A percentile compares a stretch with the other conserved stretches of the same genome.
Conservation (phyloP, 2,888 invertebrate species). For the Rhagophthalmus giganteus region DNA sequence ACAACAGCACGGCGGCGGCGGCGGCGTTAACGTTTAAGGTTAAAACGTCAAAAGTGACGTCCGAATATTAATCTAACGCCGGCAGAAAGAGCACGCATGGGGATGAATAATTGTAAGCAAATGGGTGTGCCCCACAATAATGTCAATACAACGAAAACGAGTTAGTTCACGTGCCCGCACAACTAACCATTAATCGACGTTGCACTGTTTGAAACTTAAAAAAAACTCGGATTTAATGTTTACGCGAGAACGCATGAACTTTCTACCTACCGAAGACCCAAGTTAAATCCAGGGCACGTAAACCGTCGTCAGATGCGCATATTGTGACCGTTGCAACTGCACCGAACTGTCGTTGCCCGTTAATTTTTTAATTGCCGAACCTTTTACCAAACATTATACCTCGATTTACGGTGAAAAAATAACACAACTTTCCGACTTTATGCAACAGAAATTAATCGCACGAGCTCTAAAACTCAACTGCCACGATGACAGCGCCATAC, state of each 20-base stretch:
- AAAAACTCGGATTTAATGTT: neutral
- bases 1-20: too few relatives aligned
- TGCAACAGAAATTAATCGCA: slow-evolving; percentile 11
- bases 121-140: slow-evolving; percentile 20
- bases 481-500: slow-evolving; percentile 44
- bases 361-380: neutral
- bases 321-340: slow-evolving; percentile 12
- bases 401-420: slow-evolving; percentile 22
- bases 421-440: slow-evolving; percentile 12
- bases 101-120: slow-evolving; percentile 1
- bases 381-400: slow-evolving; percentile 7
- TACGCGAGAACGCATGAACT: slow-evolving; percentile 12
- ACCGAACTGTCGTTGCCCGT: slow-evolving; percentile 5
- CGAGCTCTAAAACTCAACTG: slow-evolving; percentile 39
- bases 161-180: neutral
- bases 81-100: too few relatives aligned
- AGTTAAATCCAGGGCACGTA: slow-evolving; percentile 25
- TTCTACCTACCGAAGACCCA: slow-evolving; percentile 26
- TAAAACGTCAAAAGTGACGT: neutral
- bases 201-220: neutral
- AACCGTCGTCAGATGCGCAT: slow-evolving; percentile 24
- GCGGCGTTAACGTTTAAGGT: too few relatives aligned
- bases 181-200: neutral
- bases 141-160: neutral
- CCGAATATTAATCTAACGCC: too few relatives aligned